phyloP scores from a whole-genome alignment of 2,113 vertebrate species.

The Puffinus mauretanicus region DNA sequence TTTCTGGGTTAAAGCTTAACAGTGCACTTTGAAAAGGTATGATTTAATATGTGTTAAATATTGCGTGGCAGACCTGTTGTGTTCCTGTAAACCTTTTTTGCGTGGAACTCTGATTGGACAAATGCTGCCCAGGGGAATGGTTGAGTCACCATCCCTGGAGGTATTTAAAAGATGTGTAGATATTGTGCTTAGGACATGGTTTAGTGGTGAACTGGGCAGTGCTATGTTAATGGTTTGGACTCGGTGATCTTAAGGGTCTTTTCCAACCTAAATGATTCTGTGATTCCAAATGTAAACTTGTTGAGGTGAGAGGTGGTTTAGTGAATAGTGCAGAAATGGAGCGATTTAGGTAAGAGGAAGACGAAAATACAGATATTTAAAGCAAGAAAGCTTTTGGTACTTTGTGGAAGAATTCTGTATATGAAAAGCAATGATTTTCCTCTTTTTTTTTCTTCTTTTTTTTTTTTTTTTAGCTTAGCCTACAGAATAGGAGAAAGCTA shows the following conservation, averaged over 20 bases:
- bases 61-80: not conserved
- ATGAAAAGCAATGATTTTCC: not conserved
- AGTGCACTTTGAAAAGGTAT: not conserved
- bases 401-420: not conserved
- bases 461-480: not conserved
- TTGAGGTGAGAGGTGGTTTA: not conserved
- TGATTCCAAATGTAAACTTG: not conserved
- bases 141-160: too few species aligned
- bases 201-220: too few species aligned
- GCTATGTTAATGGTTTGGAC: too few species aligned
- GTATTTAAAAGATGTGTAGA: too few species aligned
- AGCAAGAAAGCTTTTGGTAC: not conserved
- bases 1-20: not conserved
- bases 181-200: too few species aligned
- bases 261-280: too few species aligned
- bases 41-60: not conserved
- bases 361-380: not conserved
- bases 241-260: too few species aligned
- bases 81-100: not conserved
- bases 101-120: not conserved
- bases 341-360: not conserved
- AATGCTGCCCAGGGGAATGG: not conserved
- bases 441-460: too few species aligned
- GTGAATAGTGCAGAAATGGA: not conserved
- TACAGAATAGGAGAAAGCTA: not conserved